Conservation (phyloP, 2,888 invertebrate species). For the Microplitis deprimator region DNA sequence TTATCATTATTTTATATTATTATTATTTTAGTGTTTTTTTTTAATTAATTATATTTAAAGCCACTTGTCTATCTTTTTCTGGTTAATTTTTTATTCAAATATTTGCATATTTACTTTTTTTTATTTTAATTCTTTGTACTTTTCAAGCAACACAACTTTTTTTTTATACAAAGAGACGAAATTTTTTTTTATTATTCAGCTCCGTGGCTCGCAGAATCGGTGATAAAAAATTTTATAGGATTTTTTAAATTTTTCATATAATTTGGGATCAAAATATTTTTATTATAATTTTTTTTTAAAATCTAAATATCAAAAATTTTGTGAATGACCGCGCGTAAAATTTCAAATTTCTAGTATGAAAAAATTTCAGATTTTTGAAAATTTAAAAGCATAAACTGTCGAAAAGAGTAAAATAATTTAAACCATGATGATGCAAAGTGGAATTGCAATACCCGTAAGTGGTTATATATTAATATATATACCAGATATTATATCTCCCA, state of each 20-base stretch:
- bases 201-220: too few relatives aligned
- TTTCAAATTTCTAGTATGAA: too few relatives aligned
- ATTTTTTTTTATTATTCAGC: too few relatives aligned
- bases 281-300: too few relatives aligned
- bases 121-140: not conserved
- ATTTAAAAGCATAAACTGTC: slow-evolving; percentile 44
- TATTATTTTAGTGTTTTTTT: not conserved
- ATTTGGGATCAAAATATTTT: too few relatives aligned
- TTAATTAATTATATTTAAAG: not conserved
- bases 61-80: slow-evolving; percentile 19
- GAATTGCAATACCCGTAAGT: slow-evolving; percentile 46
- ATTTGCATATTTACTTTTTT: not conserved
- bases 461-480: not conserved
- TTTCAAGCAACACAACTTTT: not conserved
- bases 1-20: not conserved
- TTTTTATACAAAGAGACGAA: not conserved
- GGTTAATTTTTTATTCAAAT: slow-evolving; percentile 4
- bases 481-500: not conserved
- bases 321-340: too few relatives aligned
- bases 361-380: too few relatives aligned
- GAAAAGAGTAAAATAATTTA: not conserved
- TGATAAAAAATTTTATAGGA: too few relatives aligned
- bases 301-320: too few relatives aligned
- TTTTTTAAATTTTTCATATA: too few relatives aligned
- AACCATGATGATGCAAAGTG: slow-evolving; percentile 31